A percentile compares a stretch with the other conserved stretches of the same genome.
Evolutionary conservation across 2,888 invertebrate genomes (phyloP).

Genomic region (Xanthia togata): DNA sequence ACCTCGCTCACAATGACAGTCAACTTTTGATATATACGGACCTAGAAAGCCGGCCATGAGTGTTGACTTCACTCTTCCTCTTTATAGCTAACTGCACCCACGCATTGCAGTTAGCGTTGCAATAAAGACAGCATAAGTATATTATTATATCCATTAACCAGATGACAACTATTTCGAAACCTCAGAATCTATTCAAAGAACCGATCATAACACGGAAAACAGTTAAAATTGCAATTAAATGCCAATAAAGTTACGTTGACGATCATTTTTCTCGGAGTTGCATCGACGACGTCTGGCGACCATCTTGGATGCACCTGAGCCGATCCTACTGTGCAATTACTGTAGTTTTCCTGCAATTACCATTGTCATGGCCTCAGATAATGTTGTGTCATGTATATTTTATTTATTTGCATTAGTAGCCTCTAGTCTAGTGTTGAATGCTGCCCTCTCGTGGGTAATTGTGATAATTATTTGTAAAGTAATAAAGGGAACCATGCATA

Average conservation of each 20-base stretch:
- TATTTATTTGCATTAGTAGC: conserved; percentile 25
- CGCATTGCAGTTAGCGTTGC: not conserved
- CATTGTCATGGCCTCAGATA: conserved; percentile 50
- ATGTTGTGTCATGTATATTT: conserved; percentile 40
- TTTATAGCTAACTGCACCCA: not conserved
- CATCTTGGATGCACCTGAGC: conserved; percentile 37
- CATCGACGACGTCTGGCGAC: conserved; percentile 2
- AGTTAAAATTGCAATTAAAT: conserved; percentile 19
- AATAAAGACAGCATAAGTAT: not conserved
- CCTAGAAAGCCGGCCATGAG: not conserved
- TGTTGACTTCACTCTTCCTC: not conserved
- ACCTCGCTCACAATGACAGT: not conserved
- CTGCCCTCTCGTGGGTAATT: conserved; percentile 9
- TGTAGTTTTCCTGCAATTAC: conserved; percentile 64
- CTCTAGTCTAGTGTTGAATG: not conserved
- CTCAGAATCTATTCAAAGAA: not conserved
- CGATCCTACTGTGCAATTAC: conserved; percentile 44
- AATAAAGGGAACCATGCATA: not conserved
- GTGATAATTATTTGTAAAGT: not conserved
- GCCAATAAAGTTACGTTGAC: conserved; percentile 36
- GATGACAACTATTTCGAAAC: conserved; percentile 5
- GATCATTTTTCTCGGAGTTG: conserved; percentile 9
- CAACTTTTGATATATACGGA: not conserved
- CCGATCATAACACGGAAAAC: conserved; percentile 13
- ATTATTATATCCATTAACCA: not conserved